These are phyloP conservation scores for Hypomesus transpacificus DNA, from an alignment of 2,113 vertebrate species.

Conservation along the genomic window DNA sequence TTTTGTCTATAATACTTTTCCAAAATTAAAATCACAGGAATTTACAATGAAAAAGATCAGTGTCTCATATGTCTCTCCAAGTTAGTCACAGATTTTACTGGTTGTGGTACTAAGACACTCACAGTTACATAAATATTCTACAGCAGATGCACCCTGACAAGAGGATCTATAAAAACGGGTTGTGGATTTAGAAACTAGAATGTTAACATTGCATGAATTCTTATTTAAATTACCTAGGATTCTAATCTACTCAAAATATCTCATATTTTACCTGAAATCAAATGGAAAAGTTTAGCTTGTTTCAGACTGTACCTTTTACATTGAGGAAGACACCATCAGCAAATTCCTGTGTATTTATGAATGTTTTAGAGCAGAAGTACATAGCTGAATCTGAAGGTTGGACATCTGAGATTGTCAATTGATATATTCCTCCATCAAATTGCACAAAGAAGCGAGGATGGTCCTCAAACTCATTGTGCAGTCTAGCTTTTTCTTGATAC, in stretches of 20 bases:
- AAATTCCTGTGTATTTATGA: too few species aligned
- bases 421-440: not conserved
- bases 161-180: too few species aligned
- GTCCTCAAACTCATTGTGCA: conserved; percentile 35
- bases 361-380: conserved; percentile 58
- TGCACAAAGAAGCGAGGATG: conserved; percentile 27
- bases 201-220: too few species aligned
- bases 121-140: not conserved
- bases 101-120: too few species aligned
- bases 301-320: not conserved
- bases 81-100: too few species aligned
- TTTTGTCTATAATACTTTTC: not conserved
- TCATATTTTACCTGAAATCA: too few species aligned
- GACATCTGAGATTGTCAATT: conserved; percentile 42
- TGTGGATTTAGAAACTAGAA: too few species aligned
- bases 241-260: too few species aligned
- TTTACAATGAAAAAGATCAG: too few species aligned
- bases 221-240: too few species aligned
- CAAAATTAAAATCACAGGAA: too few species aligned
- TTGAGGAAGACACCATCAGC: conserved; percentile 34
- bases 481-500: not conserved
- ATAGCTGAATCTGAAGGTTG: conserved; percentile 38
- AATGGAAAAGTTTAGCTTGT: not conserved
- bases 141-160: conserved; percentile 20
- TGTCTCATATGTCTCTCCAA: too few species aligned